Percentiles rank a stretch among this genome's conserved stretches.
These are phyloP conservation scores for Atta colombica DNA, from an alignment of 1,140 invertebrate genomes.

Conservation along the genomic window DNA sequence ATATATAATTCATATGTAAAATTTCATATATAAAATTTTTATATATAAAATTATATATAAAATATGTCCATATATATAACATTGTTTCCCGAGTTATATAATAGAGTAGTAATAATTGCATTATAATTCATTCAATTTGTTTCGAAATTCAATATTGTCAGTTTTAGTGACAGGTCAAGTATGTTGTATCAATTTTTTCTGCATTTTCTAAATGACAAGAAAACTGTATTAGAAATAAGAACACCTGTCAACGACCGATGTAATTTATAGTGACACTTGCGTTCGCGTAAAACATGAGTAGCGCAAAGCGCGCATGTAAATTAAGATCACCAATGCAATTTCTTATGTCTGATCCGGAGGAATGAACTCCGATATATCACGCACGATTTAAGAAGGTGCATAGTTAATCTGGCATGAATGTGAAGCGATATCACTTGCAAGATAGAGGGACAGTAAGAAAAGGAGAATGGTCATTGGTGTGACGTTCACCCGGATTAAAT, in stretches of 20 bases:
- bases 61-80: too few relatives aligned
- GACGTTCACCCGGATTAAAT: slow-evolving; percentile 25
- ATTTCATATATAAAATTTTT: too few relatives aligned
- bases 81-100: too few relatives aligned
- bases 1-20: too few relatives aligned
- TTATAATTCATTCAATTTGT: not conserved
- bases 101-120: not conserved
- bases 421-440: not conserved
- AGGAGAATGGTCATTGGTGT: not conserved
- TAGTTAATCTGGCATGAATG: slow-evolving; percentile 8
- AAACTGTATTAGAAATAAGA: not conserved
- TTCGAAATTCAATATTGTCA: not conserved
- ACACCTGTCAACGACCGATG: not conserved
- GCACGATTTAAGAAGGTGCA: not conserved
- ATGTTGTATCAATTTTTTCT: not conserved
- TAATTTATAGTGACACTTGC: slow-evolving; percentile 15
- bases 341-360: not conserved
- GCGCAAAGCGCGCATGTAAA: not conserved
- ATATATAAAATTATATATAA: too few relatives aligned
- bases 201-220: not conserved
- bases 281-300: not conserved
- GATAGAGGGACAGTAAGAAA: not conserved
- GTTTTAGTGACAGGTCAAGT: not conserved
- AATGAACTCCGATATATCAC: not conserved
- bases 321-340: not conserved